These are phyloP conservation scores for Anguilla rostrata DNA, from an alignment of 2,113 vertebrate genomes.

Conservation along the genomic window DNA sequence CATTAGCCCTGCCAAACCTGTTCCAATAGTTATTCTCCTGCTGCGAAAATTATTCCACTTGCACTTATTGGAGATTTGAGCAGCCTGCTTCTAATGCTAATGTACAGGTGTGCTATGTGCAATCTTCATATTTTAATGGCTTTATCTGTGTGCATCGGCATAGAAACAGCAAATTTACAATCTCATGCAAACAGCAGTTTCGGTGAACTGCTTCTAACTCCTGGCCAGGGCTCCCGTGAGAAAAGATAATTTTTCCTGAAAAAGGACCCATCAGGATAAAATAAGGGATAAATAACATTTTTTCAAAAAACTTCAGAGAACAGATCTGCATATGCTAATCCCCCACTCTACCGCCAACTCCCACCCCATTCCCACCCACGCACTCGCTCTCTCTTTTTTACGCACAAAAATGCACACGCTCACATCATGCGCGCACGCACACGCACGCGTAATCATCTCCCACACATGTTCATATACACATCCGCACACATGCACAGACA, in stretches of 20 bases:
- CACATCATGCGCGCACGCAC: neutral
- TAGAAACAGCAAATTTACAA: neutral
- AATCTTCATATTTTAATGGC: slow-evolving; percentile 4
- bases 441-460: neutral
- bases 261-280: too few species aligned
- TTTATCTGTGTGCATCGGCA: slow-evolving; percentile 21
- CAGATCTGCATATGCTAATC: neutral
- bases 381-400: neutral
- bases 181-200: slow-evolving; percentile 5
- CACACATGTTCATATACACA: neutral
- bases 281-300: neutral
- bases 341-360: neutral
- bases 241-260: too few species aligned
- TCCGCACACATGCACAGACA: neutral
- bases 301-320: neutral
- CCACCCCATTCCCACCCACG: neutral
- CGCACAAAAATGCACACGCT: neutral
- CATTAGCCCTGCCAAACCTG: neutral
- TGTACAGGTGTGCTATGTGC: neutral
- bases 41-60: neutral
- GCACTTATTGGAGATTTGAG: neutral
- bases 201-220: too few species aligned
- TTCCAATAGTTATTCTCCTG: neutral
- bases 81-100: neutral
- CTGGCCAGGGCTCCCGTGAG: too few species aligned